Evolutionary conservation across 53 echinoderm and acorn worm genomes (phyloP), one percentile per base, ranked within the genome.

Genomic region (Glandiceps talaboti): DNA sequence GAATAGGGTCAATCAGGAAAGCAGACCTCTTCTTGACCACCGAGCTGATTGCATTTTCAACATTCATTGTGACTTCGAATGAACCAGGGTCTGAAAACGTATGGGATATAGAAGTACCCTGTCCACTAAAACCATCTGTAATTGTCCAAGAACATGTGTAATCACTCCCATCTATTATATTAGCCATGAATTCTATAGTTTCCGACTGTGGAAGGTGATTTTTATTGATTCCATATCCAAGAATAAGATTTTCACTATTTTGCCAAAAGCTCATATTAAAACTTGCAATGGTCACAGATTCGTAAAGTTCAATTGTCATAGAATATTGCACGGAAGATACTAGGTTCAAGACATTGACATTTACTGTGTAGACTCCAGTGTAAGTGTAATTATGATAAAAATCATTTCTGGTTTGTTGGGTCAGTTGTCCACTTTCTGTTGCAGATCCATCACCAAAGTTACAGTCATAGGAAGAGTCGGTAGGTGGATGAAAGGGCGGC

Each of bases 361-460:
- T 79, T 14, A 80, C 30, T 25, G 77, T 79, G 72, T 89, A 89
- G 0, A 26, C 31, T 14, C 88, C 91, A 25, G 88, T 81, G 27
- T 30, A 33, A 29, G 88, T 79, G 80, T 85, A 91, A 25, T 32
- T 31, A 73, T 87, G 87, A 26, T 73, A 76, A 20, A 6, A 33
- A 30, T 0, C 31, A 25, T 79, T 33, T 27, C 28, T 31, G 26
- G 80, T 27, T 20, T 64, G 72, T 27, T 0, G 27, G 30, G 79
- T 73, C 32, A 87, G 73, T 30, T 83, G 25, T n/a, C 28, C 74
- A 14, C 1, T 64, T 31, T 77, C 73, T 45, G n/a, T 1, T 27
- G 26, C 14, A 1, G 31, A 76, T 28, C 77, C 84, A 29, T 87
- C 87, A 14, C 87, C 87, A 74, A 87, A 87, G 28, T 79, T 25